Evolutionary conservation across 2,113 vertebrate genomes (phyloP).

Genomic region (Otus sunia): DNA sequence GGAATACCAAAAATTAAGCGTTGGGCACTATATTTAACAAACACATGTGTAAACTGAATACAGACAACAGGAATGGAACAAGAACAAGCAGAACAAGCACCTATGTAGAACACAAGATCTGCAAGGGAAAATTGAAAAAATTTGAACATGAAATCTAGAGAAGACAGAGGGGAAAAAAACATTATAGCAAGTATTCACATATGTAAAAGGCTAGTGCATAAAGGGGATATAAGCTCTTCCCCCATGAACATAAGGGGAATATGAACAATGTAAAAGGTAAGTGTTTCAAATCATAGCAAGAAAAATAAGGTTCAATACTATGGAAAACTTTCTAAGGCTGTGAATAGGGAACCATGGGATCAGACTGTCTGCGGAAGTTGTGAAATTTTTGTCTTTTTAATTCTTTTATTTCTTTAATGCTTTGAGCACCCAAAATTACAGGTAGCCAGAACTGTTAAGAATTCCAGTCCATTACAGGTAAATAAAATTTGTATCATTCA

Average conservation of each 20-base stretch:
- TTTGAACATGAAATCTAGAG: not conserved
- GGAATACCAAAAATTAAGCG: not conserved
- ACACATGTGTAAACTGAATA: not conserved
- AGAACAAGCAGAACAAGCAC: not conserved
- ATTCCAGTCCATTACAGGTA: not conserved
- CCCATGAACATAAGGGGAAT: not conserved
- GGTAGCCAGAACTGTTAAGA: not conserved
- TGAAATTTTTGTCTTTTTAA: not conserved
- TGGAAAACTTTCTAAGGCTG: not conserved
- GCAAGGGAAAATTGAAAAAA: not conserved
- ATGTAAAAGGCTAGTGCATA: not conserved
- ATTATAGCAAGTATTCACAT: not conserved
- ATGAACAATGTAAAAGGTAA: not conserved
- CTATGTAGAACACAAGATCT: not conserved
- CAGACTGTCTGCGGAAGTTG: not conserved
- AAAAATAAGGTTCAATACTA: not conserved
- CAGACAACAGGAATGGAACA: not conserved
- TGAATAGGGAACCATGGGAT: not conserved
- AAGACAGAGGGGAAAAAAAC: not conserved
- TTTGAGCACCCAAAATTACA: not conserved
- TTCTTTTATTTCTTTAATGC: not conserved
- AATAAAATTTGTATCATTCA: not conserved
- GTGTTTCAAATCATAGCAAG: not conserved
- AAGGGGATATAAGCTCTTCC: not conserved
- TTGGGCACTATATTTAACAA: not conserved